Base-by-base conservation (phyloP, 2,797 vertebrate species). In the Borostomias antarcticus region DNA sequence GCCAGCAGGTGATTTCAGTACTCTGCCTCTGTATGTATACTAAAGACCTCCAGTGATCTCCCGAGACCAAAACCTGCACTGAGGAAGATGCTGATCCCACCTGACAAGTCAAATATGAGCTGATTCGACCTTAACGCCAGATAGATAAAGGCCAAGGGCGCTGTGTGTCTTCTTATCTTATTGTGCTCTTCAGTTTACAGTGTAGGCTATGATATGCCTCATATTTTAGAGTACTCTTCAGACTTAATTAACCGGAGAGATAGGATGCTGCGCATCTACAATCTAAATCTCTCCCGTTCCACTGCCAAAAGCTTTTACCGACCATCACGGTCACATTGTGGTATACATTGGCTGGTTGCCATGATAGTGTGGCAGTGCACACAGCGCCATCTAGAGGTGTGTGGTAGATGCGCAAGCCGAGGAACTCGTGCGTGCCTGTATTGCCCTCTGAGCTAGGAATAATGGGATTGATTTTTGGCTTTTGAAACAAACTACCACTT, bases 81-180 rank as follows among this genome's bases (percentile, higher is more conserved):
- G 81, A 80, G 68, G 70, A 58, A 57, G 69, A 85, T 5, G 64
- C 2, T 82, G 80, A 89, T 87, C 81, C 76, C 71, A 64, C 66
- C 73, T 85, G 83, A 88, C 87, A 88, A 79, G 82, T 86, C 77
- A 82, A 89, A 86, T 88, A 86, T 88, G 83, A 87, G 80, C 68
- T 51, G 6, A 51, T 64, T 74, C 83, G 81, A 89, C 83, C 82
- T 87, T 67, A 80, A 79, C 83, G 69, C 54, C 64, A 43, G 68
- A 37, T 15, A 73, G 70, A 77, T 76, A 80, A 86, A 85, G 81
- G 83, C 21, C 73, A 19, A 61, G 59, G 7, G 29, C 21, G 23
- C 29, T 35, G 47, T 35, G 37, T 52, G 23, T 23, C 0, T 15
- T 1, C 50, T 23, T 23, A 23, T 25, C 77, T 72, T 73, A 51